phyloP scores from a whole-genome alignment of 2,797 vertebrate genomes.

The Aldrovandia affinis region DNA sequence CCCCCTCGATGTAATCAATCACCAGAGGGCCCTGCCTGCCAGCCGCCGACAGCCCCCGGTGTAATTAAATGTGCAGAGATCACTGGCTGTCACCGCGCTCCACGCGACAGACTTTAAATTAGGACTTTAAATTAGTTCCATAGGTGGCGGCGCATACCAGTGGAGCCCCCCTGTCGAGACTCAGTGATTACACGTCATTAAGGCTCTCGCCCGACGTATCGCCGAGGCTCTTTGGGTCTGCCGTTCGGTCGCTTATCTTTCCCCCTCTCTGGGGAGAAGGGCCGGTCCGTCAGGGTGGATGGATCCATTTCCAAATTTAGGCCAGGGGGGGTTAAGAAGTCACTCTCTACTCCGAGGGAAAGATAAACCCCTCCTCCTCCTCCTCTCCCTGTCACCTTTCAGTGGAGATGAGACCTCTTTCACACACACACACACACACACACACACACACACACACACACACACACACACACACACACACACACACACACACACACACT shows the following conservation, averaged over 20 bases:
- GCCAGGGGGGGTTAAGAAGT: background rate
- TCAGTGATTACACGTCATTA: constrained; percentile 28
- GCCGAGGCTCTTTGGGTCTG: background rate
- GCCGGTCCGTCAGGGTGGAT: background rate
- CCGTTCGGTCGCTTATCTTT: constrained; percentile 17
- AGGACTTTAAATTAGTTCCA: constrained; percentile 23
- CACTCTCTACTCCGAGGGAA: background rate
- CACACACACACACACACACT: too few species aligned
- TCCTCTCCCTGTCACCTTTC: background rate
- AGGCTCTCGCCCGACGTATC: background rate
- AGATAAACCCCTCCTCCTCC: background rate
- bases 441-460: too few species aligned
- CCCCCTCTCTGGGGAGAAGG: constrained; percentile 8
- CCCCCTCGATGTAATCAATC: constrained; percentile 36
- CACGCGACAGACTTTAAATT: constrained; percentile 16
- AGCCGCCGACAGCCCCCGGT: constrained; percentile 2
- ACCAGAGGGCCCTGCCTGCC: constrained; percentile 22
- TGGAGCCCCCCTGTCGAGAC: constrained; percentile 28
- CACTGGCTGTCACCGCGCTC: background rate
- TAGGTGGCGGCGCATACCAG: constrained; percentile 1
- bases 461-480: too few species aligned
- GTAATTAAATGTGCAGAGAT: constrained; percentile 43
- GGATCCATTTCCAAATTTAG: background rate
- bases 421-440: too few species aligned
- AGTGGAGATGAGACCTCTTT: background rate